Percentiles rank a stretch among this genome's conserved stretches.
These are phyloP conservation scores for Xylota sylvarum DNA, from an alignment of 2,888 invertebrate genomes.

Conservation along the genomic window DNA sequence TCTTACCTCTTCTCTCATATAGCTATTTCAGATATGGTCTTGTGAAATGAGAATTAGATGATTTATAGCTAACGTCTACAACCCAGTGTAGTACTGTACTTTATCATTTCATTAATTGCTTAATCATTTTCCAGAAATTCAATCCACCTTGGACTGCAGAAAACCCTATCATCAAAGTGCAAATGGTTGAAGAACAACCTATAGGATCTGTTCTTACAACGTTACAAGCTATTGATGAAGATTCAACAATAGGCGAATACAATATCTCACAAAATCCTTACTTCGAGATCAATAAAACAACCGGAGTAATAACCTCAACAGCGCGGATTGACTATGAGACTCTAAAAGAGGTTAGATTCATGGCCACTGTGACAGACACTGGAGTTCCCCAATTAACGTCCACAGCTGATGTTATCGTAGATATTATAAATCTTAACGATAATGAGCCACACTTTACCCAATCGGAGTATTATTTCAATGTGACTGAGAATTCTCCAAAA, in stretches of 20 bases:
- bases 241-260: slow-evolving; percentile 93
- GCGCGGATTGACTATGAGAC: slow-evolving; percentile 94
- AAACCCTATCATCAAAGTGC: slow-evolving; percentile 88
- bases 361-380: slow-evolving; percentile 93
- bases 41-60: not conserved
- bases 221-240: slow-evolving; percentile 91
- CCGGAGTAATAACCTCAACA: slow-evolving; percentile 91
- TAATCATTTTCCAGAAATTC: slow-evolving; percentile 86
- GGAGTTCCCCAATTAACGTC: slow-evolving; percentile 94
- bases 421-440: slow-evolving; percentile 94
- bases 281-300: slow-evolving; percentile 92
- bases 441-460: slow-evolving; percentile 92
- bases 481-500: slow-evolving; percentile 91
- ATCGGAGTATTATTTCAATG: slow-evolving; percentile 88
- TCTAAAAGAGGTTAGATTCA: slow-evolving; percentile 91
- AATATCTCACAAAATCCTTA: slow-evolving; percentile 88
- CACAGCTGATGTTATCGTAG: slow-evolving; percentile 91
- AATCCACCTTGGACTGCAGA: slow-evolving; percentile 90
- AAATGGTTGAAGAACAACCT: slow-evolving; percentile 93
- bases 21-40: too few relatives aligned
- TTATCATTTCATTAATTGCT: slow-evolving; percentile 46
- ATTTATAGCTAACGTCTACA: not conserved
- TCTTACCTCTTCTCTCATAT: too few relatives aligned
- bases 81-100: too few relatives aligned
- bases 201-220: slow-evolving; percentile 91